Evolutionary conservation across 2,797 vertebrate genomes (phyloP).

Genomic region (Protosalanx chinensis): DNA sequence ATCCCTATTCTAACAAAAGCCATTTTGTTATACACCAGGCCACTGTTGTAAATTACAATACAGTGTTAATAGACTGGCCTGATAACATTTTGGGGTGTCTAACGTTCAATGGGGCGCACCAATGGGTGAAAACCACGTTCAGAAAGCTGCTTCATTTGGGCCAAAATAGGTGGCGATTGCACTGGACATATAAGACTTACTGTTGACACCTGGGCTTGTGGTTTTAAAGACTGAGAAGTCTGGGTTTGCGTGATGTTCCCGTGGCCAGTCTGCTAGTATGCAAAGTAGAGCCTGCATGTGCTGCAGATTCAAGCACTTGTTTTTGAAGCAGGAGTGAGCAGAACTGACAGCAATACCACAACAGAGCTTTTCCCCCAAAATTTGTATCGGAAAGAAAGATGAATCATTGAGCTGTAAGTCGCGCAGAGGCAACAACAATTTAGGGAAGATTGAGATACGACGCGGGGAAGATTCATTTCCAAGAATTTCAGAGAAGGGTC

Average conservation of each 20-base stretch:
- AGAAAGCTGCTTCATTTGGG: background rate
- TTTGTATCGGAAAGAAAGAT: slow-evolving; percentile 3
- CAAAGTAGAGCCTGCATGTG: background rate
- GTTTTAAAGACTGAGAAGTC: background rate
- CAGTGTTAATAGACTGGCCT: background rate
- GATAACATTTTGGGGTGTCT: background rate
- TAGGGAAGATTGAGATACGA: slow-evolving; percentile 27
- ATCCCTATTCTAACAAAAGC: no score
- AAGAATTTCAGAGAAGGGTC: background rate
- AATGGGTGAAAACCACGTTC: background rate
- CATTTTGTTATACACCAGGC: no score
- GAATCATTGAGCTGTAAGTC: background rate
- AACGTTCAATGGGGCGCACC: background rate
- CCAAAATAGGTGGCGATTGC: background rate
- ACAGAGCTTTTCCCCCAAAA: background rate
- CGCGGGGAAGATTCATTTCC: slow-evolving; percentile 10
- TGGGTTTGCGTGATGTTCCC: background rate
- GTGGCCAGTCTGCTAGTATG: background rate
- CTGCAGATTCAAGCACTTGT: background rate
- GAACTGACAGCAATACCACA: background rate
- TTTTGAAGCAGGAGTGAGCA: background rate
- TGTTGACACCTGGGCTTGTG: background rate
- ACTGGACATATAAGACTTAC: background rate
- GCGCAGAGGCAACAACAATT: background rate
- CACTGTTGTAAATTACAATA: background rate